A percentile compares a stretch with the other conserved stretches of the same genome.
Conservation (phyloP, 2,888 invertebrate species). For the Phoenoteleia sp. region DNA sequence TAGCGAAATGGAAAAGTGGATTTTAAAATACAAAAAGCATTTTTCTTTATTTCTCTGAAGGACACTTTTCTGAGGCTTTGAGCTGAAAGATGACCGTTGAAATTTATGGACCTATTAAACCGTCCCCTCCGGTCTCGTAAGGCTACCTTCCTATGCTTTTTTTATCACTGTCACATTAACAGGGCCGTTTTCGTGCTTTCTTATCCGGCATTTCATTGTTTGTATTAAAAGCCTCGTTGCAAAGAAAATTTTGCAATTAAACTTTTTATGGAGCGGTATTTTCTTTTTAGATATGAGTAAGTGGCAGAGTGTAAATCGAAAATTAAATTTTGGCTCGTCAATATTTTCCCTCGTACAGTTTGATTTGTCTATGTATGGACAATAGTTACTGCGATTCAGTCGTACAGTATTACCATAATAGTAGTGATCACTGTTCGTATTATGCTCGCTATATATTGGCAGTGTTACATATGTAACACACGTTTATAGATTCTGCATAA, state of each 20-base stretch:
- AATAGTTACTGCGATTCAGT: slow-evolving; percentile 41
- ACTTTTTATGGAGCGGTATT: slow-evolving; percentile 2
- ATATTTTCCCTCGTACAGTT: slow-evolving; percentile 24
- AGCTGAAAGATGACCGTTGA: slow-evolving; percentile 83
- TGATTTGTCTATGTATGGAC: slow-evolving; percentile 21
- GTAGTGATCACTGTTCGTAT: slow-evolving; percentile 47
- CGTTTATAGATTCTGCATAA: slow-evolving; percentile 28
- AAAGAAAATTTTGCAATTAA: slow-evolving; percentile 22
- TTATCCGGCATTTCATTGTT: slow-evolving; percentile 10
- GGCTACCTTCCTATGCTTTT: slow-evolving; percentile 77
- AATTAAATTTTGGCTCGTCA: neutral
- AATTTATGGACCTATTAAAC: slow-evolving; percentile 84
- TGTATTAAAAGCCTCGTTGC: slow-evolving; percentile 18
- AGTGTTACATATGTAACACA: slow-evolving; percentile 51
- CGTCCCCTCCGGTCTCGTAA: slow-evolving; percentile 80
- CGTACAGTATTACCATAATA: slow-evolving; percentile 47
- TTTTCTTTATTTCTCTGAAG: slow-evolving; percentile 77
- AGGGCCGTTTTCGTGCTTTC: slow-evolving; percentile 72
- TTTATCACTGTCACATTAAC: slow-evolving; percentile 82
- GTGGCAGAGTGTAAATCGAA: neutral
- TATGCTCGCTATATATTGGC: slow-evolving; percentile 15
- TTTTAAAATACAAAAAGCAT: slow-evolving; percentile 14
- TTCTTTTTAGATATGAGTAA: slow-evolving; percentile 27
- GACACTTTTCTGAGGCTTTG: slow-evolving; percentile 80
- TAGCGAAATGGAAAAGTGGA: neutral